Evolutionary conservation across 1,140 invertebrate species (phyloP).

Genomic region (Scaptomyza montana): DNA sequence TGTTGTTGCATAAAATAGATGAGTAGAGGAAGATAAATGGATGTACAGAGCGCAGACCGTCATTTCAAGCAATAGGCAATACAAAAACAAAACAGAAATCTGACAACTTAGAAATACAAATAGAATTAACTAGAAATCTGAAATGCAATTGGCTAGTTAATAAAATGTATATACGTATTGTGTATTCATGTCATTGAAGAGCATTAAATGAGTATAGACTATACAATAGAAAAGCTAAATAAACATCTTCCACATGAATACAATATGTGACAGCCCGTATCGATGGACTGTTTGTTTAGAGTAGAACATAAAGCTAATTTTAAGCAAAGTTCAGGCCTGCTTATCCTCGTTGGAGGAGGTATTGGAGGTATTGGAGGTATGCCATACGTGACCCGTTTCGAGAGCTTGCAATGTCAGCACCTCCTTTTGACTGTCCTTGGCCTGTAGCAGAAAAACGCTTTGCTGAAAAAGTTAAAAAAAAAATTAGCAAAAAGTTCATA

Average conservation of each 20-base stretch:
- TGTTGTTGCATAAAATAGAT: not conserved
- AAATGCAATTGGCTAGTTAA: conserved; percentile 67
- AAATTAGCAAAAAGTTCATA: not conserved
- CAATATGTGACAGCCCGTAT: conserved; percentile 1
- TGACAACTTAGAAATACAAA: conserved; percentile 28
- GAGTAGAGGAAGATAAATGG: conserved; percentile 36
- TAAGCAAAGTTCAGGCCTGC: conserved; percentile 48
- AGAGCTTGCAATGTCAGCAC: conserved; percentile 76
- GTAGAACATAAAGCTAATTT: conserved; percentile 1
- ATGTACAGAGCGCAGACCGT: conserved; percentile 41
- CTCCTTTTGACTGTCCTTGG: conserved; percentile 89
- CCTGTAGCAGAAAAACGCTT: conserved; percentile 91
- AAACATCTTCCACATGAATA: conserved; percentile 10
- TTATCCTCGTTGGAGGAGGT: conserved; percentile 52
- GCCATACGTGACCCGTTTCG: conserved; percentile 76
- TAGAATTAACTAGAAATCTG: conserved; percentile 36
- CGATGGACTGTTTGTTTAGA: not conserved
- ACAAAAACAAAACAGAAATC: not conserved
- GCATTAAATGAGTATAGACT: conserved; percentile 7
- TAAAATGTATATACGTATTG: conserved; percentile 22
- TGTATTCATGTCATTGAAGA: not conserved
- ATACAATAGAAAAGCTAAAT: conserved; percentile 9
- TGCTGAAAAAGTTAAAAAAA: conserved; percentile 83
- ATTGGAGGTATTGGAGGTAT: conserved; percentile 53
- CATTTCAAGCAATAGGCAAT: not conserved